Evolutionary conservation across 2,888 invertebrate species (phyloP).

Genomic region (Melipona beecheii): DNA sequence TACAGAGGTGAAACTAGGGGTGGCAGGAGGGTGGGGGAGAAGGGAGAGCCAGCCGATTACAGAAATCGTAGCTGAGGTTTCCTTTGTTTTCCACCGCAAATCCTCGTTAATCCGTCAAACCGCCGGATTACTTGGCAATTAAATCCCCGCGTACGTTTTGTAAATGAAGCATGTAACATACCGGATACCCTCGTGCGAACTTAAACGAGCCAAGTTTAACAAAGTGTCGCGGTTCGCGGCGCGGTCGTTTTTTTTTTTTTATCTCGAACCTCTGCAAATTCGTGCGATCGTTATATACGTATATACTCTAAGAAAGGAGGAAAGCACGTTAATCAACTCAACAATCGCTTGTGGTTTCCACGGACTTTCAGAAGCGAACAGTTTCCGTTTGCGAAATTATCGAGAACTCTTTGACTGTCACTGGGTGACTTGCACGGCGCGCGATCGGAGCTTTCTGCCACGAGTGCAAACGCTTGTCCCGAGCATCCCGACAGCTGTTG

Average conservation of each 20-base stretch:
- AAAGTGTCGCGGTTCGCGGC: neutral
- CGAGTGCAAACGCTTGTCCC: constrained; percentile 17
- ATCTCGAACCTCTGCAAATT: neutral
- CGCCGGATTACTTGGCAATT: constrained; percentile 47
- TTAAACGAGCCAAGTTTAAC: constrained; percentile 47
- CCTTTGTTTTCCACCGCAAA: constrained; percentile 33
- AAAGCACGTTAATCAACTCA: no score
- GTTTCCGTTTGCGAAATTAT: constrained; percentile 34
- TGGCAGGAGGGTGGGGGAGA: no score
- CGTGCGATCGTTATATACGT: neutral
- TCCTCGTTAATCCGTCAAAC: constrained; percentile 52
- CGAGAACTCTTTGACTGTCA: constrained; percentile 37
- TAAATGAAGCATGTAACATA: constrained; percentile 34
- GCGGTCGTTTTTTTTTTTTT: constrained; percentile 12
- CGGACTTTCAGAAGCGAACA: neutral
- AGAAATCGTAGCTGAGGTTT: constrained; percentile 13
- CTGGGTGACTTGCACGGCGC: constrained; percentile 9
- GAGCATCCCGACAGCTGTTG: constrained; percentile 39
- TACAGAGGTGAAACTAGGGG: neutral
- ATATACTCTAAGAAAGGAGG: no score
- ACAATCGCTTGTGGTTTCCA: no score
- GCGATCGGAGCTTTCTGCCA: constrained; percentile 31
- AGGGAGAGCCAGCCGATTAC: neutral
- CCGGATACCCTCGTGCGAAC: constrained; percentile 20
- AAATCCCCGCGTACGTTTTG: constrained; percentile 40